Conservation (phyloP, 2,888 invertebrate genomes). For the Chrysolina haemoptera region DNA sequence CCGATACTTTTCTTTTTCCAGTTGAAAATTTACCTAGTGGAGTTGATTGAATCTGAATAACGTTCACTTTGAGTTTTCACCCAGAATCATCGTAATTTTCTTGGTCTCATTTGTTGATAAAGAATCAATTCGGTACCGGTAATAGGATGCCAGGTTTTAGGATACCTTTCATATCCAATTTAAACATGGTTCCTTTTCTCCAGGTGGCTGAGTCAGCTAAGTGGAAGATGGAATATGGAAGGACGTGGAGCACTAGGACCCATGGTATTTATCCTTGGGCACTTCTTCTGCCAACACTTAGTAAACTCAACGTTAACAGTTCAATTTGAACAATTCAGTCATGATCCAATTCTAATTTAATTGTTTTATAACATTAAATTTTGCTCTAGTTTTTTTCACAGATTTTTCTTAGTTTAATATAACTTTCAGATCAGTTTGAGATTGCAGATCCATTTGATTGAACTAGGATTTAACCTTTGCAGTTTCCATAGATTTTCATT, state of each 20-base stretch:
- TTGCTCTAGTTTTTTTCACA: constrained; percentile 53
- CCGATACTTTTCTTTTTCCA: constrained; percentile 49
- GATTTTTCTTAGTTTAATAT: constrained; percentile 50
- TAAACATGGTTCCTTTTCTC: constrained; percentile 73
- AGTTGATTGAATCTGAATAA: constrained; percentile 18
- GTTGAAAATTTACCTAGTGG: constrained; percentile 52
- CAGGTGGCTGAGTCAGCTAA: constrained; percentile 70
- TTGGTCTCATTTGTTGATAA: constrained; percentile 28
- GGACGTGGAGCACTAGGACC: constrained; percentile 65
- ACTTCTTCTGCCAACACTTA: constrained; percentile 68
- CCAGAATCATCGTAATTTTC: background rate
- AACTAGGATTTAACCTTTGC: constrained; percentile 65
- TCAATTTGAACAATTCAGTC: constrained; percentile 52
- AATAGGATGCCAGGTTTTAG: constrained; percentile 69
- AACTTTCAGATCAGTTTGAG: constrained; percentile 69
- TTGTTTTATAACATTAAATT: constrained; percentile 43
- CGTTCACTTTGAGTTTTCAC: constrained; percentile 6
- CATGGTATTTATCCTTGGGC: constrained; percentile 75
- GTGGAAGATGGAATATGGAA: constrained; percentile 59
- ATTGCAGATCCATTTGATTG: constrained; percentile 70
- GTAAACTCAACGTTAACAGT: constrained; percentile 61
- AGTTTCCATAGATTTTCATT: constrained; percentile 56
- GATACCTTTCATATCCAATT: constrained; percentile 68
- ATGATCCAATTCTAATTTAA: constrained; percentile 51
- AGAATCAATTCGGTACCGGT: constrained; percentile 60